A percentile compares a stretch with the other conserved stretches of the same genome.
Conservation (phyloP, 2,888 invertebrate genomes). For the Syritta pipiens region DNA sequence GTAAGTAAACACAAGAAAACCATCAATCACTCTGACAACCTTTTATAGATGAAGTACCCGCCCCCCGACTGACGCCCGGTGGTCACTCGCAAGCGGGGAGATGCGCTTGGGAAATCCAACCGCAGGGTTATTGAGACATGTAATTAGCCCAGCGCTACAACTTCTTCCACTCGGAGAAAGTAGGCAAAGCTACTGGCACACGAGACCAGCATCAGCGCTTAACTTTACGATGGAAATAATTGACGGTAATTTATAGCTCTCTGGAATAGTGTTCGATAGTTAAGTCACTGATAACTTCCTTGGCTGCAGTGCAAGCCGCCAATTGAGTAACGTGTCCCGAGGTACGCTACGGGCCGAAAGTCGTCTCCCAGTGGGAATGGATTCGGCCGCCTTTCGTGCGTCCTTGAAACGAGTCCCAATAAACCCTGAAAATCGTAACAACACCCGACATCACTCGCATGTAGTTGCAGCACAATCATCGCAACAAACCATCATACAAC, state of each 20-base stretch:
- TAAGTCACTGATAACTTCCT: neutral
- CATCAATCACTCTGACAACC: too few relatives aligned
- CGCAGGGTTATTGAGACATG: neutral
- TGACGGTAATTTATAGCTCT: neutral
- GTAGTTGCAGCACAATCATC: conserved; percentile 32
- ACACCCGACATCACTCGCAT: neutral
- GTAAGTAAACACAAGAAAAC: too few relatives aligned
- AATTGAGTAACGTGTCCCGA: too few relatives aligned
- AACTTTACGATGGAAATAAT: neutral
- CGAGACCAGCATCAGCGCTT: neutral
- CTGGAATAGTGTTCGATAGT: neutral
- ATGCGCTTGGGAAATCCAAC: neutral
- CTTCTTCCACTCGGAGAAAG: conserved; percentile 5
- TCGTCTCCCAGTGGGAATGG: too few relatives aligned
- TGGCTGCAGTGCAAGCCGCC: too few relatives aligned
- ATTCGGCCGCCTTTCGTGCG: too few relatives aligned
- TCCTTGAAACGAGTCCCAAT: too few relatives aligned
- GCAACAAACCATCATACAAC: conserved; percentile 40
- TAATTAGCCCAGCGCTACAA: conserved; percentile 8
- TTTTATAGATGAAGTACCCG: too few relatives aligned
- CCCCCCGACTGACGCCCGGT: too few relatives aligned
- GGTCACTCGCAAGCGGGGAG: too few relatives aligned
- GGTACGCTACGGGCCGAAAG: too few relatives aligned
- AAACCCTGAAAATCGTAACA: too few relatives aligned
- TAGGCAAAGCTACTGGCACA: neutral